These are phyloP conservation scores for Globodera rostochiensis DNA, from an alignment of 1,140 invertebrate species.

Conservation along the genomic window DNA sequence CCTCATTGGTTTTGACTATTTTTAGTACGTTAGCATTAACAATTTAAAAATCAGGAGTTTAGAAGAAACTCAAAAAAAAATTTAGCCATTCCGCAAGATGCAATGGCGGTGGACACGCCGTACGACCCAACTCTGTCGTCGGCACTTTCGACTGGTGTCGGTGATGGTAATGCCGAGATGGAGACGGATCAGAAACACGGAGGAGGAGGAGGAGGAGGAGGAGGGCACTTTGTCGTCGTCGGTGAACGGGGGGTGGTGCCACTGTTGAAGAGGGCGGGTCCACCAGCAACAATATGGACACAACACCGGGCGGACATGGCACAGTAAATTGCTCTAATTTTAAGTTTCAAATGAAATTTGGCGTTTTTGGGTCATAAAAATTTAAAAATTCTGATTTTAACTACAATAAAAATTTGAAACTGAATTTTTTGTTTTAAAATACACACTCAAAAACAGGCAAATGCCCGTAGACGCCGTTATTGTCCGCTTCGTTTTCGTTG, in stretches of 20 bases:
- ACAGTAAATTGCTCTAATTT: not conserved
- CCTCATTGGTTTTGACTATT: too few species aligned
- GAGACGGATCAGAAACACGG: slow-evolving; percentile 19
- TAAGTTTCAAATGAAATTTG: too few species aligned
- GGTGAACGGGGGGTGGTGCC: not conserved
- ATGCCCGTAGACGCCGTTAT: slow-evolving; percentile 76
- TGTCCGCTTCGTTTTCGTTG: slow-evolving; percentile 96
- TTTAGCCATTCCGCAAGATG: slow-evolving; percentile 93
- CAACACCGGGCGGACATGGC: not conserved
- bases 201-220: too few species aligned
- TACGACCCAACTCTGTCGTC: not conserved
- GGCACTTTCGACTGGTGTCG: not conserved
- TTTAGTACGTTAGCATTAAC: too few species aligned
- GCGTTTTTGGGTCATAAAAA: not conserved
- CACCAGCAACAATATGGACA: not conserved
- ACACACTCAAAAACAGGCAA: not conserved
- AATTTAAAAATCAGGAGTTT: too few species aligned
- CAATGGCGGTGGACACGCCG: slow-evolving; percentile 70
- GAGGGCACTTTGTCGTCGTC: not conserved
- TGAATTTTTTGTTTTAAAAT: too few species aligned
- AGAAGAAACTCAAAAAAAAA: too few species aligned
- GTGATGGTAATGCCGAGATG: slow-evolving; percentile 78
- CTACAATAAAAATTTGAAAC: not conserved
- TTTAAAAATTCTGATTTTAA: not conserved
- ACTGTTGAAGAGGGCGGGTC: not conserved